These are phyloP conservation scores for Acrobasis repandana DNA, from an alignment of 2,888 invertebrate genomes.

Conservation along the genomic window DNA sequence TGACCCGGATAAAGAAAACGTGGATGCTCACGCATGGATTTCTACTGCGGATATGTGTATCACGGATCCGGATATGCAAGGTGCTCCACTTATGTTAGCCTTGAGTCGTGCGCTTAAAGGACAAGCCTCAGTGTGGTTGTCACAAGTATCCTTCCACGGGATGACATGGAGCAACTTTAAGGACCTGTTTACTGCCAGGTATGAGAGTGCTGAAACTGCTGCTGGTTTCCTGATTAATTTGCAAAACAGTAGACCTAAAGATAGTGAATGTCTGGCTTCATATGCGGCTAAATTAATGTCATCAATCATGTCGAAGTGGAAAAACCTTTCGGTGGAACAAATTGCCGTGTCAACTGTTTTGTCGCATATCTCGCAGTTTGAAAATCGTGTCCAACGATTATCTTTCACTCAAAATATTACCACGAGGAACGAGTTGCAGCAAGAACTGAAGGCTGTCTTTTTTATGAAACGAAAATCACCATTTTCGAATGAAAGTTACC, in stretches of 20 bases:
- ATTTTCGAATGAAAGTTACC: neutral
- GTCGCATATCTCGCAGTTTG: constrained; percentile 27
- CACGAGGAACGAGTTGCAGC: neutral
- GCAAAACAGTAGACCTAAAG: constrained; percentile 24
- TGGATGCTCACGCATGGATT: constrained; percentile 26
- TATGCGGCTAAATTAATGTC: constrained; percentile 20
- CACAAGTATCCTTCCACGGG: constrained; percentile 25
- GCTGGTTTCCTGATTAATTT: constrained; percentile 25
- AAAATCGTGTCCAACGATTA: constrained; percentile 18
- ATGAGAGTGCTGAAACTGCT: constrained; percentile 23
- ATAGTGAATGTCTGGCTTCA: constrained; percentile 21
- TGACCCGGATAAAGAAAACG: constrained; percentile 22
- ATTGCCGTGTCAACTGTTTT: constrained; percentile 24
- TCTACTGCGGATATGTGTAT: constrained; percentile 28
- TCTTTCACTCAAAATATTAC: constrained; percentile 13
- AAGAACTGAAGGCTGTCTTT: neutral
- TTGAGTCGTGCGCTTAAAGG: constrained; percentile 5
- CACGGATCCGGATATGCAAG: constrained; percentile 15
- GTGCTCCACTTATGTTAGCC: neutral
- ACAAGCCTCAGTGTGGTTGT: constrained; percentile 29
- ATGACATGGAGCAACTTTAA: constrained; percentile 31
- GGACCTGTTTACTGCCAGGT: constrained; percentile 25
- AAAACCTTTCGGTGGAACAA: constrained; percentile 22
- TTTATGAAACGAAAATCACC: neutral
- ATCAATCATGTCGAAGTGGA: constrained; percentile 21